Conservation (phyloP, 2,888 invertebrate species). For the Horisme vitalbata region DNA sequence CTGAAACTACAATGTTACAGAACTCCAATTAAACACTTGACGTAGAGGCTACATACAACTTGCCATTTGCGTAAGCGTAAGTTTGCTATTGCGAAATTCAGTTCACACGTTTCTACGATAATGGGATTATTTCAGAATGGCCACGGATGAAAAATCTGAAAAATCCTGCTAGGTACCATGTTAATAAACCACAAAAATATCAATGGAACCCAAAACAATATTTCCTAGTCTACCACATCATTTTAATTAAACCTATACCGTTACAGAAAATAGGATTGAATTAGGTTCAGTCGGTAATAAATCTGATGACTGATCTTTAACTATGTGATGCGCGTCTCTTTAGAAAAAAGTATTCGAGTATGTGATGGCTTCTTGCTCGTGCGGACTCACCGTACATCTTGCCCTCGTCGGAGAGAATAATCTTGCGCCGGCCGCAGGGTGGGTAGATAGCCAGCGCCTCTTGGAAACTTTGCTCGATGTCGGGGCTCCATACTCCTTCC, state of each 20-base stretch:
- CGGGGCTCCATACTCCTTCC: slow-evolving; percentile 99
- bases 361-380: slow-evolving; percentile 45
- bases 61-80: slow-evolving; percentile 6
- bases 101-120: not conserved
- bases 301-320: too few relatives aligned
- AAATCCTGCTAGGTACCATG: too few relatives aligned
- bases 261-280: too few relatives aligned
- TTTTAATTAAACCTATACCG: too few relatives aligned
- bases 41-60: slow-evolving; percentile 13
- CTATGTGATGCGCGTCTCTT: too few relatives aligned
- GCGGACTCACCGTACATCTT: slow-evolving; percentile 99
- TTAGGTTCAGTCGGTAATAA: too few relatives aligned
- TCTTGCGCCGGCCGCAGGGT: slow-evolving; percentile 99
- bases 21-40: slow-evolving; percentile 18
- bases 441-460: slow-evolving; percentile 99
- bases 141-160: too few relatives aligned
- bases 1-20: slow-evolving; percentile 16
- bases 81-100: not conserved
- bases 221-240: too few relatives aligned
- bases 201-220: too few relatives aligned
- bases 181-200: too few relatives aligned
- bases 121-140: slow-evolving; percentile 4
- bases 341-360: too few relatives aligned
- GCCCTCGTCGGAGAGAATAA: slow-evolving; percentile 99
- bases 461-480: slow-evolving; percentile 99